These are phyloP conservation scores for Malurus melanocephalus DNA, from an alignment of 2,113 vertebrate genomes.

Conservation along the genomic window DNA sequence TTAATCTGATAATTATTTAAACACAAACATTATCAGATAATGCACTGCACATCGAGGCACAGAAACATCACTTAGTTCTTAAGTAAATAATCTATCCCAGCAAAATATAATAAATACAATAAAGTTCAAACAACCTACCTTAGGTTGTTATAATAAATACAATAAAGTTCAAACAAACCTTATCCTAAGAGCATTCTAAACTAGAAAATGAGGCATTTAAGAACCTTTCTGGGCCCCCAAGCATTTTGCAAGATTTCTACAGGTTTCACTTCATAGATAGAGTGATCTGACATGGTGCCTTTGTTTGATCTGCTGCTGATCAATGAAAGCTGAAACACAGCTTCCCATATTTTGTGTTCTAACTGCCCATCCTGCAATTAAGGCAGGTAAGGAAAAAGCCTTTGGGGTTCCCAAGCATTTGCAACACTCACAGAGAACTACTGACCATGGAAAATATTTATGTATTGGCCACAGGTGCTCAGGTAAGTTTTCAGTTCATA, in stretches of 20 bases:
- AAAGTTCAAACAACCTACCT: neutral
- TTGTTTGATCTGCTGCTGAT: neutral
- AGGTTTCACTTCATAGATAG: neutral
- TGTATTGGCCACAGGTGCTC: fast-evolving
- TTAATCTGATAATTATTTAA: neutral
- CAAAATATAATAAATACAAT: neutral
- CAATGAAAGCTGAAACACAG: neutral
- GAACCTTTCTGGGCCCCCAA: neutral
- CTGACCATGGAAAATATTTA: fast-evolving
- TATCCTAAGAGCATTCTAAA: neutral
- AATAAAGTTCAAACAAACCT: neutral
- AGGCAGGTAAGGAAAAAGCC: neutral
- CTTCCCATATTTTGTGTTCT: neutral
- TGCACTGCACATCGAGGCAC: neutral
- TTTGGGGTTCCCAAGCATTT: neutral
- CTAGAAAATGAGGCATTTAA: neutral
- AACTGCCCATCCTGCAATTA: neutral
- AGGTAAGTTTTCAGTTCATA: neutral
- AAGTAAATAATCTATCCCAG: neutral
- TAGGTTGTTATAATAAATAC: neutral
- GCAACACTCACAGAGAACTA: neutral
- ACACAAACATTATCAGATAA: neutral
- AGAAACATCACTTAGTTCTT: neutral
- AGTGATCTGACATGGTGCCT: neutral
- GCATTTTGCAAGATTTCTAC: neutral